Evolutionary conservation across 2,797 vertebrate species (phyloP).

Genomic region (Pteronotus mesoamericanus): DNA sequence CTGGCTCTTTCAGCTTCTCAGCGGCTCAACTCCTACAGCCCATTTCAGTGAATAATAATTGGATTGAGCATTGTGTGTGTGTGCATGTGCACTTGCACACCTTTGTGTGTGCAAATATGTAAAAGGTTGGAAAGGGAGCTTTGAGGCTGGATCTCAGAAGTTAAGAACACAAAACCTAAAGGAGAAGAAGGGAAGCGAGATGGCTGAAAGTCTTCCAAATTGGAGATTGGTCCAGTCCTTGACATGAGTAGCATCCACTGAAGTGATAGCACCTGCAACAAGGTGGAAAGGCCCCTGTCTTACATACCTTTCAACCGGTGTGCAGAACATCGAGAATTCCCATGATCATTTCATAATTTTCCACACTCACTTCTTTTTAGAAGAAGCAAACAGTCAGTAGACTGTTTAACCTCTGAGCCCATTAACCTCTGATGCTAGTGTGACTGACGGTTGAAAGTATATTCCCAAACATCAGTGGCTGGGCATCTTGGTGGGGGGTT

Average conservation of each 20-base stretch:
- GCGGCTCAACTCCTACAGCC: not conserved
- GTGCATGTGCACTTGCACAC: not conserved
- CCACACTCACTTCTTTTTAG: not conserved
- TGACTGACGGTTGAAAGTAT: not conserved
- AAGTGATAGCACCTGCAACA: accelerated
- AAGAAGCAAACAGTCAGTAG: not conserved
- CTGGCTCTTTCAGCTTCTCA: not conserved
- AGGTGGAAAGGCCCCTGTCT: not conserved
- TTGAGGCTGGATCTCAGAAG: not conserved
- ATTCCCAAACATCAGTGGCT: not conserved
- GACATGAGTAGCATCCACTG: too few species aligned
- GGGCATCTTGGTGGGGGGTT: not conserved
- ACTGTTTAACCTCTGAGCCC: too few species aligned
- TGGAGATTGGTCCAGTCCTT: not conserved
- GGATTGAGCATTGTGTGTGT: not conserved
- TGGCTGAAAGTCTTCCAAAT: not conserved
- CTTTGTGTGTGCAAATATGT: not conserved
- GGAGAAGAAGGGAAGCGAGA: not conserved
- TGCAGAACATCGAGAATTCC: not conserved
- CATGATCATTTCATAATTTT: not conserved
- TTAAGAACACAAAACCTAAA: not conserved
- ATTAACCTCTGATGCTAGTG: not conserved
- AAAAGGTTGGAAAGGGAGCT: not conserved
- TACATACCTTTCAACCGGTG: not conserved
- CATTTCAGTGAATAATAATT: not conserved